A percentile compares a stretch with the other conserved stretches of the same genome.
These are phyloP conservation scores for Phymatocera aterrima DNA, from an alignment of 2,888 invertebrate species.

Conservation along the genomic window DNA sequence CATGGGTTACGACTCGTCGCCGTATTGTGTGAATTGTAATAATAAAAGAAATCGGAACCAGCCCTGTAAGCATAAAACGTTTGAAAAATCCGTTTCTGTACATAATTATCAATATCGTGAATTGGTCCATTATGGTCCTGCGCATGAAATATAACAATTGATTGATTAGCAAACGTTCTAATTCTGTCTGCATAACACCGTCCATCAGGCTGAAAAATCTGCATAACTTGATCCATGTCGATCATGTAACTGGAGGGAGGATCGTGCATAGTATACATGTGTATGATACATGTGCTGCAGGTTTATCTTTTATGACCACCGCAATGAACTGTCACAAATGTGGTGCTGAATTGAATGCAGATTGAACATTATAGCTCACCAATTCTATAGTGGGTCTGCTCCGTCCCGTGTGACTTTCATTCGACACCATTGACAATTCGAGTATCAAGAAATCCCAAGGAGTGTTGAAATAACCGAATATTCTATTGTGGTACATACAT, in stretches of 20 bases:
- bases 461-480: too few species aligned
- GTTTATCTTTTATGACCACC: not conserved
- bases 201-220: not conserved
- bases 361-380: not conserved
- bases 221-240: conserved; percentile 10
- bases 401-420: too few species aligned
- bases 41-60: not conserved
- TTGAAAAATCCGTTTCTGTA: too few species aligned
- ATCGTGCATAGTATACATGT: not conserved
- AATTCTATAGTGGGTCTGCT: too few species aligned
- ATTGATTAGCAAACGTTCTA: not conserved
- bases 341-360: too few species aligned
- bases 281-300: not conserved
- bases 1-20: conserved; percentile 20
- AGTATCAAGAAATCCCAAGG: too few species aligned
- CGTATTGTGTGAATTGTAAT: not conserved
- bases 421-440: too few species aligned
- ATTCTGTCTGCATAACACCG: not conserved
- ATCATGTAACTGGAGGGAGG: not conserved
- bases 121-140: not conserved
- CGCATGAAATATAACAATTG: too few species aligned
- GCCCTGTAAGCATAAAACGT: conserved; percentile 3
- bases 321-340: too few species aligned
- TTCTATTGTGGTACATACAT: too few species aligned
- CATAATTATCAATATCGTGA: not conserved